Percentiles rank a stretch among this genome's conserved stretches.
These are phyloP conservation scores for Megaptera novaeangliae DNA, from an alignment of 2,113 vertebrate species.

Conservation along the genomic window DNA sequence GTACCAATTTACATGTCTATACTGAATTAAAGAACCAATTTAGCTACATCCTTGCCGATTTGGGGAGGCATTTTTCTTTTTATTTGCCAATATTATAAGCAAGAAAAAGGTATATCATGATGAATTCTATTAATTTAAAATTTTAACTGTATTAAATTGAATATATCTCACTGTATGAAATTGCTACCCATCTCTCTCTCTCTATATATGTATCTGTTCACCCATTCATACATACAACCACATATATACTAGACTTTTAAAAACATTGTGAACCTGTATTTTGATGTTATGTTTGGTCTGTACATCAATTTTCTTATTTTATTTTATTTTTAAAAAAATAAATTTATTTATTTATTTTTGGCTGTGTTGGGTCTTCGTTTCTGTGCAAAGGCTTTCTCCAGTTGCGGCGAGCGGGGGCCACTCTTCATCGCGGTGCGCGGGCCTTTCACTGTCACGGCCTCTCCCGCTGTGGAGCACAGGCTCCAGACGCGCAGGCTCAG, in stretches of 20 bases:
- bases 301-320: neutral
- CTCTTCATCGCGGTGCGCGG: too few species aligned
- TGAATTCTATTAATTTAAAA: neutral
- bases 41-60: neutral
- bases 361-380: too few species aligned
- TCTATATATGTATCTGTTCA: fast-evolving
- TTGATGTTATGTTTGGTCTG: neutral
- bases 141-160: neutral
- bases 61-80: neutral
- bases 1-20: neutral
- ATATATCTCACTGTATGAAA: neutral
- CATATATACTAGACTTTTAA: neutral
- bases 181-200: neutral
- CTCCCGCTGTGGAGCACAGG: too few species aligned
- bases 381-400: too few species aligned
- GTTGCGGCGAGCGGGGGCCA: too few species aligned
- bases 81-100: neutral
- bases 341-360: too few species aligned
- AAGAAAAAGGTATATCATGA: neutral
- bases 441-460: too few species aligned
- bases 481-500: too few species aligned
- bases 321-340: neutral
- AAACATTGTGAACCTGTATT: neutral
- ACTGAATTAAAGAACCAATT: neutral
- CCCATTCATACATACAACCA: neutral